Evolutionary conservation across 1,140 invertebrate genomes (phyloP).

Genomic region (Macrobrachium nipponense): DNA sequence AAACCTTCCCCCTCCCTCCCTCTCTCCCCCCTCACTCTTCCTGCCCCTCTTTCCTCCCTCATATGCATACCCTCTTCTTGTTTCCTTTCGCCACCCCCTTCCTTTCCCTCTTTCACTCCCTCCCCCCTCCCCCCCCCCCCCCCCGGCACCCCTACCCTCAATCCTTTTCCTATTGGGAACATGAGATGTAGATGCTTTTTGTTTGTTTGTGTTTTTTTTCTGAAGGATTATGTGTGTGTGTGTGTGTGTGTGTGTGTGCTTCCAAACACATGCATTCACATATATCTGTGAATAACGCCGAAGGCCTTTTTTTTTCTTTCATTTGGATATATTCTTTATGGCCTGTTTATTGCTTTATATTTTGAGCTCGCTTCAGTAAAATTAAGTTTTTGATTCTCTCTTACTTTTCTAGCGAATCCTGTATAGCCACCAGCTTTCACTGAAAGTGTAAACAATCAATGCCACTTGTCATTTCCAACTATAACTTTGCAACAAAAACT

Average conservation of each 20-base stretch:
- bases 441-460: too few relatives aligned
- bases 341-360: too few relatives aligned
- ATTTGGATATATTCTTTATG: too few relatives aligned
- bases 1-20: neutral
- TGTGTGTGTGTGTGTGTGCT: neutral
- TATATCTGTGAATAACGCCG: neutral
- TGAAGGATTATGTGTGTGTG: neutral
- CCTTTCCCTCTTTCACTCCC: slow-evolving; percentile 19
- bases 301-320: neutral
- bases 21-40: neutral
- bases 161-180: too few relatives aligned
- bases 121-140: neutral
- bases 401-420: too few relatives aligned
- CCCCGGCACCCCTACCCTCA: too few relatives aligned
- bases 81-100: slow-evolving; percentile 4
- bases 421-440: too few relatives aligned
- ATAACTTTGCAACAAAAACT: too few relatives aligned
- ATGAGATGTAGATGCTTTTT: neutral
- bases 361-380: too few relatives aligned
- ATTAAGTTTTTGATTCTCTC: too few relatives aligned
- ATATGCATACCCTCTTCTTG: neutral
- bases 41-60: neutral
- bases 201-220: neutral
- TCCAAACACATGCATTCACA: neutral
- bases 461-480: too few relatives aligned